phyloP scores from a whole-genome alignment of 2,113 vertebrate species.

The Cyprinus carpio region DNA sequence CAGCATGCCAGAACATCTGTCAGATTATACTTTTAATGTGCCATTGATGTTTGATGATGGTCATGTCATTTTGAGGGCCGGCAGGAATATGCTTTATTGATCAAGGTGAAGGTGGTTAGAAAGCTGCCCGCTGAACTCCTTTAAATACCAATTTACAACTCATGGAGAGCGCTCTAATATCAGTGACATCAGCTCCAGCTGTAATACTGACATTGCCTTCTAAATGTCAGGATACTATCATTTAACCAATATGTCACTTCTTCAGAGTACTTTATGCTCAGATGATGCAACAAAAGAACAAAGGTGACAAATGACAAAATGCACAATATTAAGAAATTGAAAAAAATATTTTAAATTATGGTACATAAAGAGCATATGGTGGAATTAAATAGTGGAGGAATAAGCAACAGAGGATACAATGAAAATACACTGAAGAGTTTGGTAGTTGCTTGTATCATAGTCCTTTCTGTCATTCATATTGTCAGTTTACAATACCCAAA shows the following conservation, averaged over 20 bases:
- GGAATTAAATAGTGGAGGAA: neutral
- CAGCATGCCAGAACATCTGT: neutral
- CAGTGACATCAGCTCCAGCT: neutral
- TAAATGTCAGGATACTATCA: neutral
- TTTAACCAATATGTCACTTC: neutral
- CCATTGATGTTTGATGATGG: neutral
- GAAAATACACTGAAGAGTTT: neutral
- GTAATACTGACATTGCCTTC: slow-evolving; percentile 20
- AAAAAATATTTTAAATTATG: neutral
- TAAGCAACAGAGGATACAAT: neutral
- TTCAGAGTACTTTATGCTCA: neutral
- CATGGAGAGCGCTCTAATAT: neutral
- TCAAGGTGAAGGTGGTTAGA: neutral
- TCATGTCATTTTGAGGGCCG: neutral
- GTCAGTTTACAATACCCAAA: neutral
- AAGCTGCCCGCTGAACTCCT: neutral
- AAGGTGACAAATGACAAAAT: neutral
- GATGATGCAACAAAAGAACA: neutral
- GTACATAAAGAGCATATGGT: neutral
- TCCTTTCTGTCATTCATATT: neutral
- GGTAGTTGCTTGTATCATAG: neutral
- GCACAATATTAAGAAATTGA: neutral
- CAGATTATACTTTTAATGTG: neutral
- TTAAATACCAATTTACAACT: slow-evolving; percentile 29
- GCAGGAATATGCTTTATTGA: slow-evolving; percentile 25